These are phyloP conservation scores for Ophion ellenae DNA, from an alignment of 2,888 invertebrate genomes.

Conservation along the genomic window DNA sequence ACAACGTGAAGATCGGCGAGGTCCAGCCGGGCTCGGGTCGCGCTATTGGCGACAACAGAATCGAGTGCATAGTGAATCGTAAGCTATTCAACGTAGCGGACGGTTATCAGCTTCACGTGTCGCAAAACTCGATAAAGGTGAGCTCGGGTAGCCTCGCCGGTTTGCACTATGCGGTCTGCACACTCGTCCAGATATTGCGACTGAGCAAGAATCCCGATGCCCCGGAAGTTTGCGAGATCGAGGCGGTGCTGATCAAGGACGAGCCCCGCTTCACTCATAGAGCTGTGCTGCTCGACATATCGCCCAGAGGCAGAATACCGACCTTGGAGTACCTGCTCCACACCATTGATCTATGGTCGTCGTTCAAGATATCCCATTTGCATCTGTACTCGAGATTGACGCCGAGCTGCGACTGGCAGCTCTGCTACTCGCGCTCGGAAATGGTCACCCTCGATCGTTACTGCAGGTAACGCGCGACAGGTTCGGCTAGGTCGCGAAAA, in stretches of 20 bases:
- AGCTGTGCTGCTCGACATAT: slow-evolving; percentile 86
- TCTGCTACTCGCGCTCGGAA: slow-evolving; percentile 84
- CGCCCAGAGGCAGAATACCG: slow-evolving; percentile 85
- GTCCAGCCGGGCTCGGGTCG: slow-evolving; percentile 83
- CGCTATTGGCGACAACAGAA: slow-evolving; percentile 81
- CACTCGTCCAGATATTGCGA: slow-evolving; percentile 85
- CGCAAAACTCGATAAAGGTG: slow-evolving; percentile 84
- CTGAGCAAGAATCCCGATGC: slow-evolving; percentile 81
- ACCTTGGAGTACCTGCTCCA: slow-evolving; percentile 85
- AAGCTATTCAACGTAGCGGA: slow-evolving; percentile 84
- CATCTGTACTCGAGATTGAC: slow-evolving; percentile 84
- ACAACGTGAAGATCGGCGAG: slow-evolving; percentile 84
- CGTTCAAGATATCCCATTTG: slow-evolving; percentile 85
- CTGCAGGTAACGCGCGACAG: slow-evolving; percentile 80
- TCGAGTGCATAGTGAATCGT: slow-evolving; percentile 85
- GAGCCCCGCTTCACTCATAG: slow-evolving; percentile 85
- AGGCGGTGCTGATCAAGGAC: slow-evolving; percentile 85
- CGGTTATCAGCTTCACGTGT: slow-evolving; percentile 85
- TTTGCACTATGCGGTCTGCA: slow-evolving; percentile 86
- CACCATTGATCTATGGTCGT: slow-evolving; percentile 84
- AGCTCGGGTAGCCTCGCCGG: slow-evolving; percentile 85
- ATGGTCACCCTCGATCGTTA: slow-evolving; percentile 86
- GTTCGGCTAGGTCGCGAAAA: too few species aligned
- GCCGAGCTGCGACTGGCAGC: slow-evolving; percentile 83
- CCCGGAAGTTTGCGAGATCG: slow-evolving; percentile 79